Evolutionary conservation across 1,140 invertebrate genomes (phyloP), one percentile per base, ranked within the genome.

Genomic region (Oncopeltus fasciatus): DNA sequence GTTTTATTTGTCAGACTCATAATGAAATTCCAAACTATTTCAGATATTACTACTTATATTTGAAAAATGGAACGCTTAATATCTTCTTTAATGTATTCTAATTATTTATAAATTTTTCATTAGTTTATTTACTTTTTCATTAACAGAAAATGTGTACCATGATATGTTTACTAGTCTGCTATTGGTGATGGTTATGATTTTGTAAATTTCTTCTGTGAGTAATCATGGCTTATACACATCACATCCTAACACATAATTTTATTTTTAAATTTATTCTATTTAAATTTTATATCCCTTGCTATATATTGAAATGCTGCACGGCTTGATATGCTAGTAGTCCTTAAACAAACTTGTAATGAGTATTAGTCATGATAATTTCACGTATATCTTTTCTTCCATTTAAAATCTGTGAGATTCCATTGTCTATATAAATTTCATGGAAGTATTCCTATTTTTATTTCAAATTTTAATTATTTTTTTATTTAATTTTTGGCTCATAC

Each of bases 381-480:
- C 49, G 26, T 53, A 53, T 12, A 49, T 18, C 31, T 20, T n/a
- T 16, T 29, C 2, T 21, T 28, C 29, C 33, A 27, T 38, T 57
- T 57, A 28, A 57, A 57, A 57, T 57, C 56, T 57, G 56, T 57
- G 56, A n/a, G n/a, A n/a, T n/a, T n/a, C n/a, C n/a, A n/a, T n/a
- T n/a, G n/a, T n/a, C n/a, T n/a, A n/a, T n/a, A n/a, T n/a, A n/a
- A n/a, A n/a, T n/a, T n/a, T n/a, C n/a, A n/a, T n/a, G n/a, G n/a
- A n/a, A n/a, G n/a, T n/a, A n/a, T n/a, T n/a, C n/a, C n/a, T n/a
- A n/a, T n/a, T n/a, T n/a, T n/a, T n/a, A n/a, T n/a, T n/a, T n/a
- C n/a, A n/a, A n/a, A n/a, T 31, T 57, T 14, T 57, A 31, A 33
- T 57, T 2, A 24, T 31, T 9, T 31, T 33, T 57, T 57, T 14